Percentiles rank a stretch among this genome's conserved stretches.
Conservation (phyloP, 2,113 vertebrate species). For the Carassius auratus region DNA sequence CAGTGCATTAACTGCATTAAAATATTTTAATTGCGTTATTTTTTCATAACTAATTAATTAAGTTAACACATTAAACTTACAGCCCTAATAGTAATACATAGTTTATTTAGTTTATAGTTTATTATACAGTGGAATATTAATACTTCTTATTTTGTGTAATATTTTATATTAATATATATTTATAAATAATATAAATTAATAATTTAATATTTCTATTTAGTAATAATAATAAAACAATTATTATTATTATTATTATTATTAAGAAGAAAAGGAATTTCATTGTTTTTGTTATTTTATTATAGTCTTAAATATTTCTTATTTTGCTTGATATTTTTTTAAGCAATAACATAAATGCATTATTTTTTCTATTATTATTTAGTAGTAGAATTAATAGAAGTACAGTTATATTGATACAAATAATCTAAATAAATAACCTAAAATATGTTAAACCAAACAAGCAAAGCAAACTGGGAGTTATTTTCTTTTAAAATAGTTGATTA, state of each 20-base stretch:
- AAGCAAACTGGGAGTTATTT: neutral
- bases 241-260: neutral
- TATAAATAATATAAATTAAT: too few relatives aligned
- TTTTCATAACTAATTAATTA: too few relatives aligned
- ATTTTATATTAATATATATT: neutral
- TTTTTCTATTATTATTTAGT: neutral
- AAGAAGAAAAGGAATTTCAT: too few relatives aligned
- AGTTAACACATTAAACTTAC: too few relatives aligned
- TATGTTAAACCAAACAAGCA: too few relatives aligned
- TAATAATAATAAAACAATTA: neutral
- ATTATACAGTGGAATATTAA: neutral
- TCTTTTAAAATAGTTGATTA: neutral
- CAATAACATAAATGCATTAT: too few relatives aligned
- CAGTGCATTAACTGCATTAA: too few relatives aligned
- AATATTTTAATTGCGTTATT: too few relatives aligned
- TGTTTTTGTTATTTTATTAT: neutral
- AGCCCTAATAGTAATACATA: too few relatives aligned
- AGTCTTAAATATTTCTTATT: too few relatives aligned
- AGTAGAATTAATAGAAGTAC: neutral
- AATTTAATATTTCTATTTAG: neutral
- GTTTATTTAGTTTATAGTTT: too few relatives aligned
- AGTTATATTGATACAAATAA: neutral
- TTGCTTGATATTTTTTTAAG: neutral
- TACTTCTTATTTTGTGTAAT: neutral
- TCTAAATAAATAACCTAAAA: too few relatives aligned